Conservation (phyloP, 2,113 vertebrate genomes). For the Lota lota region DNA sequence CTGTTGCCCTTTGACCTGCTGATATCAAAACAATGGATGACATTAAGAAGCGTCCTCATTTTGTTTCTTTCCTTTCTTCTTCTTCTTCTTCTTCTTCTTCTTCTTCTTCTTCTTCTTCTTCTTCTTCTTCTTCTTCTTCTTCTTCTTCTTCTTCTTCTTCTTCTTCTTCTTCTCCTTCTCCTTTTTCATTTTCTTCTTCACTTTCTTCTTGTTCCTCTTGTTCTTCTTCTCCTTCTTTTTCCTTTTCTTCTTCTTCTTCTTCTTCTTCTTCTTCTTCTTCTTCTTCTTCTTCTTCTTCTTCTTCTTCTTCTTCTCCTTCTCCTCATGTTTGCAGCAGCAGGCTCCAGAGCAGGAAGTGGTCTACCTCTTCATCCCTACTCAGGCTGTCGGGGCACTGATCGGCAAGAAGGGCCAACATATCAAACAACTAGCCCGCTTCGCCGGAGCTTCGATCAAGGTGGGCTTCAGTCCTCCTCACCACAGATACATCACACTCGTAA, state of each 20-base stretch:
- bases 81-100: too few species aligned
- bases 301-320: background rate
- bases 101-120: too few species aligned
- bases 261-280: background rate
- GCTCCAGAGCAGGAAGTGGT: slow-evolving; percentile 89
- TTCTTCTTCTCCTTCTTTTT: too few species aligned
- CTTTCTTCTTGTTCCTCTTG: too few species aligned
- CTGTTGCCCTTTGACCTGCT: too few species aligned
- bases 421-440: slow-evolving; percentile 91
- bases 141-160: slow-evolving; percentile 4
- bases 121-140: background rate
- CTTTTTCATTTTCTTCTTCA: background rate
- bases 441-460: slow-evolving; percentile 96
- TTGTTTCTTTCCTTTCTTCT: too few species aligned
- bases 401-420: slow-evolving; percentile 97
- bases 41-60: too few species aligned
- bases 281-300: background rate
- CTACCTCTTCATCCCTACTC: slow-evolving; percentile 93
- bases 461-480: slow-evolving; percentile 21
- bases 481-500: slow-evolving; percentile 7
- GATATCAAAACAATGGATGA: too few species aligned
- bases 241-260: too few species aligned
- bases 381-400: slow-evolving; percentile 93
- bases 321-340: slow-evolving; percentile 55
- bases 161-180: background rate